Conservation (phyloP, 2,888 invertebrate species). For the Acholoe squamosa region DNA sequence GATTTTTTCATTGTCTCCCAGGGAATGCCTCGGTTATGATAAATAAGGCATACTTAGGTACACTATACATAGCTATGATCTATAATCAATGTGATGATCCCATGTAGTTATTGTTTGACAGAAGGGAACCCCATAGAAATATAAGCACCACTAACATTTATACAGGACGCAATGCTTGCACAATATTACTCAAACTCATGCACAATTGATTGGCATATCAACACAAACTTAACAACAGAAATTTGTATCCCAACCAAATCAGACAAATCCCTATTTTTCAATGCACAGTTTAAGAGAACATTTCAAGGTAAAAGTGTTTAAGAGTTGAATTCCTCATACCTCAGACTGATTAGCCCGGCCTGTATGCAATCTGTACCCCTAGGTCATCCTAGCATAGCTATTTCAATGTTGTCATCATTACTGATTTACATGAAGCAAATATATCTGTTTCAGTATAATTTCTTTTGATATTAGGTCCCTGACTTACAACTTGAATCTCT, state of each 20-base stretch:
- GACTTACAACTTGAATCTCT: no score
- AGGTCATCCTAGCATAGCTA: no score
- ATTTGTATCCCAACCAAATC: background rate
- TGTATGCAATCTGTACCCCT: no score
- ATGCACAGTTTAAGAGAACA: background rate
- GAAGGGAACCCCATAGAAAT: background rate
- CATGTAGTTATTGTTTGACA: background rate
- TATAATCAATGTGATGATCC: background rate
- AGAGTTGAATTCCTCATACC: background rate
- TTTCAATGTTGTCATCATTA: no score
- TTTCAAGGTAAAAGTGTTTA: background rate
- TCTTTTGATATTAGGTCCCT: no score
- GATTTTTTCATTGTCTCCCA: background rate
- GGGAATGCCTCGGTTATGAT: background rate
- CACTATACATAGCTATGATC: background rate
- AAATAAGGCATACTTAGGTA: background rate
- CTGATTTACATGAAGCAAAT: no score
- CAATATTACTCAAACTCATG: background rate
- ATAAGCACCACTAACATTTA: constrained; percentile 37
- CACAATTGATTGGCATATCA: background rate
- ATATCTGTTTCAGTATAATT: no score
- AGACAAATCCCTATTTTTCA: no score
- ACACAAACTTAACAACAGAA: background rate
- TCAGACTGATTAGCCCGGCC: background rate
- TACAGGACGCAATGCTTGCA: background rate